Evolutionary conservation across 2,888 invertebrate genomes (phyloP), one percentile per base, ranked within the genome.

Genomic region (Adelognathus sp.): DNA sequence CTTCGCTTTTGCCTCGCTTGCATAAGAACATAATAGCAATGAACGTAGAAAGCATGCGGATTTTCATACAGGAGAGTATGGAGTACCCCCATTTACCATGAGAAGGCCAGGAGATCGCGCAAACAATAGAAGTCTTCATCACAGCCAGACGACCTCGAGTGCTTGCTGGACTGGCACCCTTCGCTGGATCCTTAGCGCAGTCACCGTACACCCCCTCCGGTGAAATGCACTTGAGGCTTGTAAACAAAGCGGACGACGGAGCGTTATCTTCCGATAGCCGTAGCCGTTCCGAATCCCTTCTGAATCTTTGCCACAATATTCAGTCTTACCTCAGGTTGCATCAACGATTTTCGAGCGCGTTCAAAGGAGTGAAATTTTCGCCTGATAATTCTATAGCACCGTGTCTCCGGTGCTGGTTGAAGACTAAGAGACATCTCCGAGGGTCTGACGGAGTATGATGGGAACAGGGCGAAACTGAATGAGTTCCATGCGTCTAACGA

Each of bases 141-240:
- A 33, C 63, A 52, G 69, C 79, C 72, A 75, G 81, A 80, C 76
- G 67, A 66, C 60, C 71, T 79, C 54, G 72, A 82, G 77, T 78
- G 79, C 73, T 76, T 73, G 77, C 75, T 44, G 69, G 73, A 78
- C 78, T 64, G 58, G 67, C 72, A 69, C 72, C 67, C 72, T 76
- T 56, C 58, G 39, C 39, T 39, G 46, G 41, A 50, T 67, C 76
- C 79, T 78, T 36, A 67, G 64, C 50, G 69, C 36, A 58, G 69
- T 79, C 67, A 67, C 76, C 46, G 46, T 41, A 33, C 60, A 36
- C n/a, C n/a, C 36, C 72, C 72, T 33, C 24, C 16, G 69, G 78
- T 63, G 33, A 39, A 73, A 78, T 78, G 69, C 69, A 73, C 78
- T 73, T 78, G 69, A 73, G 69, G 56, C 63, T 73, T 58, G 69